A percentile compares a stretch with the other conserved stretches of the same genome.
phyloP scores from a whole-genome alignment of 1,140 invertebrate species.

The Alviniconcha marisindica region DNA sequence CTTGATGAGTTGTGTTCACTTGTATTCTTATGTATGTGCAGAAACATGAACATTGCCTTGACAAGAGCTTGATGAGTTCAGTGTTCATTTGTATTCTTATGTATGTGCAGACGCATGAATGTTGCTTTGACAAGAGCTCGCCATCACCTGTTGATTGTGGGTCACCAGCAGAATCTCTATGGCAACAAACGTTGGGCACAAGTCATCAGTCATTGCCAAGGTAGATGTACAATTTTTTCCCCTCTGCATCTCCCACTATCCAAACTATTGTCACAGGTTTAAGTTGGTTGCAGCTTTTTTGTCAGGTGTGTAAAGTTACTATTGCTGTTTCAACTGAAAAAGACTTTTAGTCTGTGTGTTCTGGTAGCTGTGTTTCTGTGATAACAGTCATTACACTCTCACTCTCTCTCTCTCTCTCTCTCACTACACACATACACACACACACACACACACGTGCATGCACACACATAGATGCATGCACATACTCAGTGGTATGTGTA shows the following conservation, averaged over 20 bases:
- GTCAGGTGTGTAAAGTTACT: too few relatives aligned
- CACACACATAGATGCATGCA: too few relatives aligned
- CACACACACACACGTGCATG: not conserved
- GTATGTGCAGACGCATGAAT: slow-evolving; percentile 65
- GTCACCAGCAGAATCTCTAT: slow-evolving; percentile 59
- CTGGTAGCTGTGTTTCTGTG: not conserved
- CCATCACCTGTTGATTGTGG: slow-evolving; percentile 69
- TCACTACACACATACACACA: not conserved
- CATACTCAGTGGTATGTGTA: too few relatives aligned
- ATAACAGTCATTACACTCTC: too few relatives aligned
- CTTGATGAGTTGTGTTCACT: too few relatives aligned
- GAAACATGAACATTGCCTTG: too few relatives aligned
- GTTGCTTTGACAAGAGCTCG: slow-evolving; percentile 69
- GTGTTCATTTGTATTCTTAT: too few relatives aligned
- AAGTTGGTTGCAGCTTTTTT: not conserved
- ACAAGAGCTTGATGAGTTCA: too few relatives aligned
- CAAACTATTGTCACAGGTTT: not conserved
- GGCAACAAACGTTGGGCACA: slow-evolving; percentile 62
- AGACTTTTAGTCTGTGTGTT: not conserved
- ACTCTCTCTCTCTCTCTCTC: too few relatives aligned
- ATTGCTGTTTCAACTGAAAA: too few relatives aligned
- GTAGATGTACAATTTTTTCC: slow-evolving; percentile 32
- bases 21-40: too few relatives aligned
- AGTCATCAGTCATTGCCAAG: slow-evolving; percentile 62
- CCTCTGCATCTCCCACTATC: not conserved